Evolutionary conservation across 2,113 vertebrate species (phyloP).

Genomic region (Nannobrachium achirus): DNA sequence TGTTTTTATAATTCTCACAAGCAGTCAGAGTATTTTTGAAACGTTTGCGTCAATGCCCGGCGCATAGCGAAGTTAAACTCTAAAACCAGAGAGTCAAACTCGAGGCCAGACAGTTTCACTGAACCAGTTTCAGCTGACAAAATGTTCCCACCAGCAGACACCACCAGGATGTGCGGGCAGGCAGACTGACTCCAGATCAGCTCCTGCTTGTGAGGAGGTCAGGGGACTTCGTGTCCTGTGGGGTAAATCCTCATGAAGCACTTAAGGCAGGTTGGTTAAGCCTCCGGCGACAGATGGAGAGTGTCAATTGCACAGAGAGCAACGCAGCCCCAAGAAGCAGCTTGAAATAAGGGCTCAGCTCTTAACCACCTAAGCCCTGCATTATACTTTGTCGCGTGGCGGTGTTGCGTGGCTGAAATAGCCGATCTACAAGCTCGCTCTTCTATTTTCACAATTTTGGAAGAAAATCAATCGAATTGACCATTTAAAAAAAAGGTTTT

Average conservation of each 20-base stretch:
- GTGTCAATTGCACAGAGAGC: constrained; percentile 26
- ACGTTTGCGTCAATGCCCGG: too few relatives aligned
- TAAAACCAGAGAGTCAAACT: too few relatives aligned
- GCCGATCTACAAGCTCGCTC: too few relatives aligned
- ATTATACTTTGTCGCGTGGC: too few relatives aligned
- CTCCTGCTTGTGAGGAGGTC: constrained; percentile 8
- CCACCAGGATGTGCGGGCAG: constrained; percentile 7
- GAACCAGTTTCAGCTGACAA: neutral
- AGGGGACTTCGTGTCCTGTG: neutral
- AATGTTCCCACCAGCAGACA: neutral
- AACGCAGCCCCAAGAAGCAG: constrained; percentile 33
- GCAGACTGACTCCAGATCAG: constrained; percentile 7
- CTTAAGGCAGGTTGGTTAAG: constrained; percentile 54
- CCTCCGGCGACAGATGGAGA: constrained; percentile 64
- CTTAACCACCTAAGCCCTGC: constrained; percentile 26
- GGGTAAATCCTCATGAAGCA: constrained; percentile 38
- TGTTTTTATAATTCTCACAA: too few relatives aligned
- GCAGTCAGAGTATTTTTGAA: too few relatives aligned
- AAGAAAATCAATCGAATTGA: too few relatives aligned
- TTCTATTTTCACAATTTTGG: too few relatives aligned
- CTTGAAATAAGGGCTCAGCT: constrained; percentile 54
- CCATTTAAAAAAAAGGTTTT: too few relatives aligned
- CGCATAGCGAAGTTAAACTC: too few relatives aligned
- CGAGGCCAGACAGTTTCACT: neutral
- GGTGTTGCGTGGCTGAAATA: too few relatives aligned